Conservation (phyloP, 92 coral and sea anemone species). For the Zoanthus sansibaricus region DNA sequence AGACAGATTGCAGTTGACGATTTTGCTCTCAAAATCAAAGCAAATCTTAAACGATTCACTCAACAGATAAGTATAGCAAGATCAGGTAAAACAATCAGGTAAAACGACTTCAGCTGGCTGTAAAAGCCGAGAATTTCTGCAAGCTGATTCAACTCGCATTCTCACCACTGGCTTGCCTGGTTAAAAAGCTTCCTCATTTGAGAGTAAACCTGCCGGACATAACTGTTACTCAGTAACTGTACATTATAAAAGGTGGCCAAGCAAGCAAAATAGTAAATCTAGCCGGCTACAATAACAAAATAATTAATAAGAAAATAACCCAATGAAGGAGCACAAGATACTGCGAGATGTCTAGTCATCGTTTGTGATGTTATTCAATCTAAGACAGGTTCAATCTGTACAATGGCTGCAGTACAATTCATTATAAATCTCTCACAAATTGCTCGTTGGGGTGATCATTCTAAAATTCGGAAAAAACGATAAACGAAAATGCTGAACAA, state of each 20-base stretch:
- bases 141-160: too few relatives aligned
- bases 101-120: too few relatives aligned
- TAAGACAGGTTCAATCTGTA: constrained; percentile 10
- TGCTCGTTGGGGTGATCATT: constrained; percentile 2
- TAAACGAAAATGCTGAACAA: neutral
- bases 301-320: neutral
- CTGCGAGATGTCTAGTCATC: constrained; percentile 26
- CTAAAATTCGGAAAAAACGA: neutral
- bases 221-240: neutral
- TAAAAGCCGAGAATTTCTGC: too few relatives aligned
- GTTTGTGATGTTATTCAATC: neutral
- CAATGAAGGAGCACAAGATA: neutral
- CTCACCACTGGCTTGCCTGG: too few relatives aligned
- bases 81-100: too few relatives aligned
- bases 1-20: neutral
- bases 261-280: neutral
- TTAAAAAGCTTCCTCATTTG: neutral
- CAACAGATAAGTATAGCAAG: neutral
- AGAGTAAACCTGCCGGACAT: constrained; percentile 32
- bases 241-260: constrained; percentile 33
- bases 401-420: constrained; percentile 45
- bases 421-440: constrained; percentile 39
- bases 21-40: neutral
- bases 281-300: neutral
- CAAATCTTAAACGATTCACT: neutral